Conservation (phyloP, 2,797 vertebrate genomes). For the Rhabdophis nuchalis region DNA sequence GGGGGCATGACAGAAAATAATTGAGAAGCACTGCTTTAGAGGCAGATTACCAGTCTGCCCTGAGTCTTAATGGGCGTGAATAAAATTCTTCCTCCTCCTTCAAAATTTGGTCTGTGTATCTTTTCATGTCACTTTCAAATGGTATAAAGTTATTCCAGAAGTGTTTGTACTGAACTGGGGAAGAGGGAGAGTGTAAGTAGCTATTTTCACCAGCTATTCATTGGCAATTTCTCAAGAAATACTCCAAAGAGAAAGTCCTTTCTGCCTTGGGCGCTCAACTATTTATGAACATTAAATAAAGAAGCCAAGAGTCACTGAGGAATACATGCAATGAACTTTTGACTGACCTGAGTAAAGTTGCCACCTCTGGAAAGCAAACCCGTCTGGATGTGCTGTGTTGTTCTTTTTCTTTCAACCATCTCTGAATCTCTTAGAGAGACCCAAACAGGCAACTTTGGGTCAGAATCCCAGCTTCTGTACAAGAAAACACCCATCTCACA, state of each 20-base stretch:
- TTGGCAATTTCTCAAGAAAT: not conserved
- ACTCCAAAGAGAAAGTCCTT: conserved; percentile 10
- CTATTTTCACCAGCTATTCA: not conserved
- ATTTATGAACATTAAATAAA: not conserved
- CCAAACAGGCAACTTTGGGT: not conserved
- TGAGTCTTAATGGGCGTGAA: conserved; percentile 28
- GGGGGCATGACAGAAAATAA: too few species aligned
- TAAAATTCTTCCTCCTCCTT: not conserved
- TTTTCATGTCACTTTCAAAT: conserved; percentile 35
- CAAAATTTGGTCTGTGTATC: conserved; percentile 27
- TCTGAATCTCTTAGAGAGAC: not conserved
- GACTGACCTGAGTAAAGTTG: not conserved
- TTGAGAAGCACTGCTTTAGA: too few species aligned
- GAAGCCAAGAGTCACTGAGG: not conserved
- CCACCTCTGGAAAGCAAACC: not conserved
- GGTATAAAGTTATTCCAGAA: conserved; percentile 30
- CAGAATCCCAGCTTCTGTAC: not conserved
- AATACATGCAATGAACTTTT: not conserved
- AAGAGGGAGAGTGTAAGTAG: conserved; percentile 26
- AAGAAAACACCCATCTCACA: not conserved
- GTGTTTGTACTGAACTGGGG: conserved; percentile 32
- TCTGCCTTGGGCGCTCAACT: not conserved
- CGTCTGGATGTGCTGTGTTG: not conserved
- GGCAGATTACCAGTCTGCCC: conserved; percentile 41
- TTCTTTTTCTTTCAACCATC: not conserved